Evolutionary conservation across 2,113 vertebrate genomes (phyloP).

Genomic region (Urocitellus parryii): DNA sequence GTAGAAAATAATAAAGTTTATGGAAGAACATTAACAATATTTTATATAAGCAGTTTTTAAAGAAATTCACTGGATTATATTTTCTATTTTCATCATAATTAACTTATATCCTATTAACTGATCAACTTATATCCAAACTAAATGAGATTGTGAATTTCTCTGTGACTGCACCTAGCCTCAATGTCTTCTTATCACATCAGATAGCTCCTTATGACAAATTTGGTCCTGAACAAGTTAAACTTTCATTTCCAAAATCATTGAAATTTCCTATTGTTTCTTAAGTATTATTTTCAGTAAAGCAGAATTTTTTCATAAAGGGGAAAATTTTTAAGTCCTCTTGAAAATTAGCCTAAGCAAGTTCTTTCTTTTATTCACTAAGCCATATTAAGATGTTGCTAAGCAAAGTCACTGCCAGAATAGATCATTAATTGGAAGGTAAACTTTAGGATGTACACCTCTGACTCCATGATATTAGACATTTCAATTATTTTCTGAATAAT

Average conservation of each 20-base stretch:
- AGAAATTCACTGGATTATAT: background rate
- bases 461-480: background rate
- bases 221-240: constrained; percentile 38
- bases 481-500: background rate
- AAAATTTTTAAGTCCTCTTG: background rate
- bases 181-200: background rate
- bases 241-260: constrained; percentile 16
- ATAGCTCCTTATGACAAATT: constrained; percentile 21
- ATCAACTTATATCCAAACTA: background rate
- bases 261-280: constrained; percentile 23
- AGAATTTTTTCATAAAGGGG: background rate
- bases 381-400: background rate
- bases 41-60: background rate
- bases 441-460: background rate
- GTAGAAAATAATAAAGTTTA: background rate
- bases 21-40: constrained; percentile 9
- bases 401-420: background rate
- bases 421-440: background rate
- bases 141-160: background rate
- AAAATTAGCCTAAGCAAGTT: background rate
- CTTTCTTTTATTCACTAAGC: background rate
- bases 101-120: background rate
- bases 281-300: background rate
- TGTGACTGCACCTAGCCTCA: background rate
- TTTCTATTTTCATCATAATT: constrained; percentile 13